Evolutionary conservation across 2,797 vertebrate species (phyloP), one percentile per base, ranked within the genome.

Genomic region (Alca torda): DNA sequence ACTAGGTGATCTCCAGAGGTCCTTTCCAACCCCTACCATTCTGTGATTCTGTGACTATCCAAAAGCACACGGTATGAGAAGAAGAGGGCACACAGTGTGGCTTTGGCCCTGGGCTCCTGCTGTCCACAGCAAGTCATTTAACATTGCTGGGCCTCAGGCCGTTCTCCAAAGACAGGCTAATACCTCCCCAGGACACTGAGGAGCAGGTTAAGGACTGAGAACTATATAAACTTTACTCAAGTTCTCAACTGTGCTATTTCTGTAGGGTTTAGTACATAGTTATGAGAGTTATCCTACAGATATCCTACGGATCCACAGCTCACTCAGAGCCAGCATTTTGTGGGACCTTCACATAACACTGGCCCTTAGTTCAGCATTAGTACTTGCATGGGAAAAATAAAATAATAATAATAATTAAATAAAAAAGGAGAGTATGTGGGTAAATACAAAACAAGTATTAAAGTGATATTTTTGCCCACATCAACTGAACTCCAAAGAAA

Each of bases 71-170:
- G 8, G 12, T 59, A 13, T 1, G 6, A 70, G 30, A 61, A 87
- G 63, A 8, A 0, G 0, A 11, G 1, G 2, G 25, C 23, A 45
- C 31, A 7, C 12, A 30, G 9, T 10, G 20, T 25, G 11, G 4
- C 14, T 51, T 30, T 72, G 31, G 24, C 9, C 28, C 54, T 56
- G 28, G 20, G 11, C 10, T 69, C 10, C 75, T 53, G 17, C 2
- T 51, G 41, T 25, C 43, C 35, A 13, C 10, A 65, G n/a, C 12
- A n/a, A 37, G 39, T 23, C 18, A 10, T 17, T 57, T 54, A 15
- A 51, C 0, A 0, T 35, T 26, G 24, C 28, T 59, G 35, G 15
- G 39, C 28, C 31, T 39, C 37, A 4, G 1, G 1, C 46, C 26
- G 50, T 57, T 21, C 57, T 59, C 11, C 15, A 3, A 1, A 41